Conservation (phyloP, 1,140 invertebrate species). For the Drosophila equinoxialis region DNA sequence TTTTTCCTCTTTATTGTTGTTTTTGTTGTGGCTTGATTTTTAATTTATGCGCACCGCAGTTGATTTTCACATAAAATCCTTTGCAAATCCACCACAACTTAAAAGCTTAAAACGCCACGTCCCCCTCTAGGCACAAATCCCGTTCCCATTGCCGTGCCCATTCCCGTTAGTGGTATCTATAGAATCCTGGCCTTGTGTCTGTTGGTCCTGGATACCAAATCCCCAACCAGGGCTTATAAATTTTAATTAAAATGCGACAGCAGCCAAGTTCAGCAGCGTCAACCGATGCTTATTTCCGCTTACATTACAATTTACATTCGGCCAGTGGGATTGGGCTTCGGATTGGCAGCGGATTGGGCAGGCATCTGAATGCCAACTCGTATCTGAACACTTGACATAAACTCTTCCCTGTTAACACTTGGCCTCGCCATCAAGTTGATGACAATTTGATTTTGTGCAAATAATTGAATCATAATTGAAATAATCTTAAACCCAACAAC, state of each 20-base stretch:
- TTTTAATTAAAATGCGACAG: slow-evolving; percentile 76
- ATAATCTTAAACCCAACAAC: background rate
- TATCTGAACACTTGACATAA: slow-evolving; percentile 8
- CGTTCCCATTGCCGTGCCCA: background rate
- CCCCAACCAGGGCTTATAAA: slow-evolving; percentile 76
- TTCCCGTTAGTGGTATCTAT: background rate
- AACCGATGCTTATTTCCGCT: slow-evolving; percentile 74
- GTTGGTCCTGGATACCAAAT: slow-evolving; percentile 55
- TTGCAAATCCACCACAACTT: slow-evolving; percentile 75
- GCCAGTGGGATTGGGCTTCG: background rate
- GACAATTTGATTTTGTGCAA: slow-evolving; percentile 6
- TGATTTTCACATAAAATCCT: slow-evolving; percentile 77
- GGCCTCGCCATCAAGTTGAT: background rate
- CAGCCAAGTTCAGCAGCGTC: slow-evolving; percentile 45
- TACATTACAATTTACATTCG: slow-evolving; percentile 79
- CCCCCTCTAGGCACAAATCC: background rate
- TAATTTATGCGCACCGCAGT: slow-evolving; percentile 78
- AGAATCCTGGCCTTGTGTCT: slow-evolving; percentile 24
- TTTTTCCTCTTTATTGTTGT: slow-evolving; percentile 58
- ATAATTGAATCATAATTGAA: background rate
- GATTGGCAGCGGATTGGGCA: background rate
- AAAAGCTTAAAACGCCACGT: slow-evolving; percentile 77
- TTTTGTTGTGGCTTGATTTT: slow-evolving; percentile 62
- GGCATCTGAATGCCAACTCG: slow-evolving; percentile 26
- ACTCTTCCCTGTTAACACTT: slow-evolving; percentile 11